Conservation (phyloP, 2,888 invertebrate species). For the Xestia c-nigrum region DNA sequence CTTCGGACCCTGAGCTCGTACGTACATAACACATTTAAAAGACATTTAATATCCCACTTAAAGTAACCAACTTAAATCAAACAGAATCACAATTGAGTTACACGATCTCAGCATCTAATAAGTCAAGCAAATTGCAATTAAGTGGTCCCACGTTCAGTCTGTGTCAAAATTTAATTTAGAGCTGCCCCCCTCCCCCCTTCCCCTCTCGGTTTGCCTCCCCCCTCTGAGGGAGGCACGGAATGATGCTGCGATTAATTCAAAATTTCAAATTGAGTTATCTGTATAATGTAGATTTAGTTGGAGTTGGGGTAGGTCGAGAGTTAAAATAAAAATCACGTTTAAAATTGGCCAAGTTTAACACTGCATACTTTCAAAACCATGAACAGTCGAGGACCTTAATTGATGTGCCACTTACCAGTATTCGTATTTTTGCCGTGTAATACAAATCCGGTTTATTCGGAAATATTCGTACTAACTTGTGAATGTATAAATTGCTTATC, state of each 20-base stretch:
- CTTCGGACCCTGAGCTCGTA: background rate
- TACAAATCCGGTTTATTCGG: too few relatives aligned
- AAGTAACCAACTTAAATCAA: conserved; percentile 58
- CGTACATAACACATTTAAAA: conserved; percentile 10
- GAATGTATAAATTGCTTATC: too few relatives aligned
- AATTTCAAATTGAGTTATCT: conserved; percentile 75
- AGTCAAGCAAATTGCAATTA: conserved; percentile 81
- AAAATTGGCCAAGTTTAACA: background rate
- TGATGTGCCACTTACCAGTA: too few relatives aligned
- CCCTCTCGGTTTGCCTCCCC: conserved; percentile 38
- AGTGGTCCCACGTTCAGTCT: conserved; percentile 73
- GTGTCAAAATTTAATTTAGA: conserved; percentile 79
- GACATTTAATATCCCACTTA: conserved; percentile 44
- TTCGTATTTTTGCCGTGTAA: too few relatives aligned
- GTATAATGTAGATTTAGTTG: conserved; percentile 64
- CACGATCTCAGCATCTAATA: conserved; percentile 70
- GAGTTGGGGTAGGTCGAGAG: conserved; percentile 22
- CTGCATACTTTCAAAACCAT: background rate
- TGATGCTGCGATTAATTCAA: conserved; percentile 74
- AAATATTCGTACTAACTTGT: too few relatives aligned
- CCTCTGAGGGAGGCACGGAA: conserved; percentile 57
- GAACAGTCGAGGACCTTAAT: too few relatives aligned
- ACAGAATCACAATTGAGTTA: conserved; percentile 67
- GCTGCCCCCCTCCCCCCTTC: conserved; percentile 48
- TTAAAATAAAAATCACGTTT: conserved; percentile 18